Conservation (phyloP, 2,888 invertebrate species). For the Tineola bisselliella region DNA sequence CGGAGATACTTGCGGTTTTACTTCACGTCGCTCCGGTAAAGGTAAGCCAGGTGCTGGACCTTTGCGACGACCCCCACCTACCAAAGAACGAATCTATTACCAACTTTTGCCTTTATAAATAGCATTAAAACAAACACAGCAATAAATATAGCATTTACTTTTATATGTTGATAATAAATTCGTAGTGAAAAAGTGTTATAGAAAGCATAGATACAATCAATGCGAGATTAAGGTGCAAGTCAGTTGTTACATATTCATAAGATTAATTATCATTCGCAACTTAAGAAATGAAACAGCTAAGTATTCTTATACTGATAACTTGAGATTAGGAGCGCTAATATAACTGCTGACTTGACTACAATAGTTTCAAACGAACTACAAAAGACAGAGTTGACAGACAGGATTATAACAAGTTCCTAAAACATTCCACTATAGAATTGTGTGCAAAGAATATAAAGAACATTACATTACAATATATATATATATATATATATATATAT, state of each 20-base stretch:
- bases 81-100: background rate
- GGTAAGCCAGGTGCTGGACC: constrained; percentile 86
- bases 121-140: background rate
- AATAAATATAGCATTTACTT: no score
- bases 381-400: background rate
- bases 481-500: no score
- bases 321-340: no score
- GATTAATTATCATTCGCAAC: background rate
- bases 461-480: no score
- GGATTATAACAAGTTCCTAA: background rate
- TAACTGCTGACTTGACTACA: background rate
- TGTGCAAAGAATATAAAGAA: no score
- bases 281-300: background rate
- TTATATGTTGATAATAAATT: background rate
- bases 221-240: background rate
- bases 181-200: constrained; percentile 2
- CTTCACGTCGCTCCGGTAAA: constrained; percentile 71
- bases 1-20: constrained; percentile 67
- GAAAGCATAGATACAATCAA: constrained; percentile 5
- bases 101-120: background rate
- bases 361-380: background rate
- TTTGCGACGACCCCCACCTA: constrained; percentile 78
- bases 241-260: background rate
- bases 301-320: no score
- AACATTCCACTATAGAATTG: background rate